phyloP scores from a whole-genome alignment of 2,797 vertebrate genomes.

The Typhlichthys eigenmanni region DNA sequence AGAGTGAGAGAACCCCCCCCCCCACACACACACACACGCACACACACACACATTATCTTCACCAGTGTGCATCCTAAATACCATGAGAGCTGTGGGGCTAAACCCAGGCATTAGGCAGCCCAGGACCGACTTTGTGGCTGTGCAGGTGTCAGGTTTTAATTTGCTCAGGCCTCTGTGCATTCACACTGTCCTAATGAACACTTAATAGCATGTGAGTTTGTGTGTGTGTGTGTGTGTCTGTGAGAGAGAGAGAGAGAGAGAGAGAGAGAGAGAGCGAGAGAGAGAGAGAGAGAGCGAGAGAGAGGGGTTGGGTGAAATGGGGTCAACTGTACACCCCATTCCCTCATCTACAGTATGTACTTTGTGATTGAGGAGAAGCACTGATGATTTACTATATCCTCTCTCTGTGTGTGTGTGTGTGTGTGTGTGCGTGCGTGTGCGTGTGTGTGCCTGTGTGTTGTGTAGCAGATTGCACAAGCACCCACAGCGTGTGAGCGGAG shows the following conservation, averaged over 20 bases:
- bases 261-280: too few relatives aligned
- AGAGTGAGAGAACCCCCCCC: too few relatives aligned
- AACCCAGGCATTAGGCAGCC: constrained; percentile 47
- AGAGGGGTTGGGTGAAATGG: too few relatives aligned
- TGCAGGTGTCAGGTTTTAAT: constrained; percentile 65
- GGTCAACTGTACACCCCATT: too few relatives aligned
- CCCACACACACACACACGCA: too few relatives aligned
- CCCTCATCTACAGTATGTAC: too few relatives aligned
- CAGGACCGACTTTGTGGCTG: constrained; percentile 31
- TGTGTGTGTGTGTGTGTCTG: not conserved
- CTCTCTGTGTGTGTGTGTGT: too few relatives aligned
- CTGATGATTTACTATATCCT: too few relatives aligned
- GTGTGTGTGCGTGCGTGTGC: constrained; percentile 14
- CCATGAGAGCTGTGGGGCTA: constrained; percentile 25
- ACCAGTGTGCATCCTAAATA: constrained; percentile 23
- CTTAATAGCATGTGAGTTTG: constrained; percentile 34
- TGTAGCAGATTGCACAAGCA: constrained; percentile 46
- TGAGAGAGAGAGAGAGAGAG: too few relatives aligned
- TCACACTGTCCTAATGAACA: constrained; percentile 60
- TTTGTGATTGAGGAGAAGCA: too few relatives aligned
- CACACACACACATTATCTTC: constrained; percentile 4
- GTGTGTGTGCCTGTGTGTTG: constrained; percentile 59
- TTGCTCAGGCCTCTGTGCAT: constrained; percentile 50
- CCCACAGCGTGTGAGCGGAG: constrained; percentile 45
- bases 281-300: too few relatives aligned